Conservation (phyloP, 1,140 invertebrate genomes). For the Drosophila kohkoa region DNA sequence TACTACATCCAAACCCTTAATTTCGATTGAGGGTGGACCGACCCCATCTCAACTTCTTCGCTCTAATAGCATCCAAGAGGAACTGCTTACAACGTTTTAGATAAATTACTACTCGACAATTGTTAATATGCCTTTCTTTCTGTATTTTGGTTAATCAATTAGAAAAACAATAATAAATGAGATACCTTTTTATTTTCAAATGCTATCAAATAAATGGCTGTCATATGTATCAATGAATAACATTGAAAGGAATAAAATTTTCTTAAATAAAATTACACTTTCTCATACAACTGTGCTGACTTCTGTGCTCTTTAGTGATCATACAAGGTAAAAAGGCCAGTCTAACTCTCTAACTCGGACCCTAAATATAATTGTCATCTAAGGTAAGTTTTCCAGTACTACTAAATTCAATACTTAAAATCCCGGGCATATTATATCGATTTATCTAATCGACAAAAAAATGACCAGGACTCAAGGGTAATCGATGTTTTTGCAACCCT, state of each 20-base stretch:
- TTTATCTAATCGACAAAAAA: background rate
- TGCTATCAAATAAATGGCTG: conserved; percentile 5
- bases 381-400: no score
- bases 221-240: conserved; percentile 1
- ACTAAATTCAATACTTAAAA: no score
- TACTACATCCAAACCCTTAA: conserved; percentile 86
- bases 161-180: conserved; percentile 24
- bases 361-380: no score
- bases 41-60: conserved; percentile 88
- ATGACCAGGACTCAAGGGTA: background rate
- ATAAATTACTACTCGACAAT: conserved; percentile 43
- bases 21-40: conserved; percentile 83
- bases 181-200: conserved; percentile 29
- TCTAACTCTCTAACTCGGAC: no score
- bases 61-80: conserved; percentile 93
- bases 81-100: conserved; percentile 88
- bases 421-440: background rate
- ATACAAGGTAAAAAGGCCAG: no score
- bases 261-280: background rate
- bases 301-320: no score
- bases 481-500: conserved; percentile 8
- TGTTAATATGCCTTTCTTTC: conserved; percentile 18
- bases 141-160: conserved; percentile 39
- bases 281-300: background rate
- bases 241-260: background rate